Evolutionary conservation across 2,797 vertebrate genomes (phyloP), one percentile per base, ranked within the genome.

Genomic region (Okamejei kenojei): DNA sequence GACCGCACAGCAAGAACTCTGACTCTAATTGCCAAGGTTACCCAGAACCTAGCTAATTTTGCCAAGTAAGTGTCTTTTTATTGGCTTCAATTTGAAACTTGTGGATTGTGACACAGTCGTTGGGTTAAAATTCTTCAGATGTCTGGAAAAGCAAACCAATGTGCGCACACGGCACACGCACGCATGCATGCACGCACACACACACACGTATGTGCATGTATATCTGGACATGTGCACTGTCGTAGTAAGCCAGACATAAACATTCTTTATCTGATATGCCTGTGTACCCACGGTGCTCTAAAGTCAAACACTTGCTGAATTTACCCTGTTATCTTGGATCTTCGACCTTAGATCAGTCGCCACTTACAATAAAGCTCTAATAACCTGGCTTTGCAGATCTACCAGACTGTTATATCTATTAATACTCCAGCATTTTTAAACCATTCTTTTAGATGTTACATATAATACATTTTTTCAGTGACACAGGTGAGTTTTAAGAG

Each of bases 11-110:
- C 99, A 0, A 98, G 99, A 73, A 99, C 99, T 0, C 96, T 99
- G 94, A 99, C 99, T 0, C 98, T 99, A 95, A 99, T 99, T 0
- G 99, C 99, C 95, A 99, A 99, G 96, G 99, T 99, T 94, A 99
- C 98, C 0, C 99, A 99, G 95, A 99, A 99, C 96, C 96, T 99
- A 93, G 99, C 99, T 95, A 99, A 99, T 96, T 99, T 99, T 0
- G 98, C 99, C 94, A 99, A 99, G 99, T 99, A 94, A 96, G 97
- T 95, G 23, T 1, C 0, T 74, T 6, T 38, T 88, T 86, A 63
- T 80, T 92, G 29, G 38, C 26, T 92, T 76, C 23, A 76, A 76
- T 92, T 29, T 92, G 1, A 54, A 73, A 26, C 1, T 23, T 71
- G n/a, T 90, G 61, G 29, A 9, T 71, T 38, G 71, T 54, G 32